These are phyloP conservation scores for Helicorthomorpha holstii DNA, from an alignment of 1,140 invertebrate genomes.

Conservation along the genomic window DNA sequence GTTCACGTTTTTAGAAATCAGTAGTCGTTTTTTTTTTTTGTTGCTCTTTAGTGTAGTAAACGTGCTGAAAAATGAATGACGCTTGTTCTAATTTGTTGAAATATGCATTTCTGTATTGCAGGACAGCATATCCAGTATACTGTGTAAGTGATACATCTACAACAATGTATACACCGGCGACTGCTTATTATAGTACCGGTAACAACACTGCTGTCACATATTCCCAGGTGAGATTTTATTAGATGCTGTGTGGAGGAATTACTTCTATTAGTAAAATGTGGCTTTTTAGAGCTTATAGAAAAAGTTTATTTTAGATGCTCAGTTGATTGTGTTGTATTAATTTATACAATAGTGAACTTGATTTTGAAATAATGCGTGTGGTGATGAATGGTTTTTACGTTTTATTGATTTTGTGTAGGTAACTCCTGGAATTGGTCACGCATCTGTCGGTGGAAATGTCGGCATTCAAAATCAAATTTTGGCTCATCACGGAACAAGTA, in stretches of 20 bases:
- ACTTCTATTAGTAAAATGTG: too few relatives aligned
- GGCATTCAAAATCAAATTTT: constrained; percentile 27
- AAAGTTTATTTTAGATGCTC: too few relatives aligned
- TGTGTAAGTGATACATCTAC: constrained; percentile 49
- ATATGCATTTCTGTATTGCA: too few relatives aligned
- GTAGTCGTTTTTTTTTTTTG: neutral
- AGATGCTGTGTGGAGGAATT: neutral
- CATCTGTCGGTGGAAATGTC: constrained; percentile 15
- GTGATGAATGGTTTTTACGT: too few relatives aligned
- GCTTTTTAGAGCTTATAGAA: too few relatives aligned
- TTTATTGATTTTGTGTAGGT: too few relatives aligned
- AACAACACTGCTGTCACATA: constrained; percentile 29
- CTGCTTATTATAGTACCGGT: constrained; percentile 38
- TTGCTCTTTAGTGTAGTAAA: neutral
- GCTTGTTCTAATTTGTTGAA: too few relatives aligned
- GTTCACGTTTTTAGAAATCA: too few relatives aligned
- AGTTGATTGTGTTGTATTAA: too few relatives aligned
- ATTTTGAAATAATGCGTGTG: too few relatives aligned
- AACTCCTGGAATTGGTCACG: constrained; percentile 3
- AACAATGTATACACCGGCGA: constrained; percentile 47
- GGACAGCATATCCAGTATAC: constrained; percentile 66
- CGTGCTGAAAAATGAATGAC: too few relatives aligned
- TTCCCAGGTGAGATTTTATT: constrained; percentile 25
- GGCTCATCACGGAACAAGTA: constrained; percentile 28
- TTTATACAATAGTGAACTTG: too few relatives aligned